These are phyloP conservation scores for Pterocles gutturalis DNA, from an alignment of 2,113 vertebrate genomes.

Conservation along the genomic window DNA sequence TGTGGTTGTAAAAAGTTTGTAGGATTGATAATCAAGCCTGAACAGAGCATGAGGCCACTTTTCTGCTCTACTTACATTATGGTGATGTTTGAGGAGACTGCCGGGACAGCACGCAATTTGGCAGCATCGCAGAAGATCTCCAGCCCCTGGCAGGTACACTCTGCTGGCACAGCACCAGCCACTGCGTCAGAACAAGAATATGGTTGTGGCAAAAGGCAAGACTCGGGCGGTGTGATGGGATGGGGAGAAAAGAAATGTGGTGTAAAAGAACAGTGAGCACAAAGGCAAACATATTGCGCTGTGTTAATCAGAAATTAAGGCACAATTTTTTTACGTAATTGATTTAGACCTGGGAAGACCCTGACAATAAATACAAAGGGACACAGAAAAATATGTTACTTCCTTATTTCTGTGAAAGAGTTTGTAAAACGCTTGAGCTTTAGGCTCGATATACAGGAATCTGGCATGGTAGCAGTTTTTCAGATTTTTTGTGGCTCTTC, in stretches of 20 bases:
- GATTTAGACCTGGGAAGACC: neutral
- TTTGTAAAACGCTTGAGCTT: neutral
- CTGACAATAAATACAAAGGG: neutral
- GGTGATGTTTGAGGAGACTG: slow-evolving; percentile 88
- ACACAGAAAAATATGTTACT: neutral
- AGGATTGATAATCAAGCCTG: neutral
- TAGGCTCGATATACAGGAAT: neutral
- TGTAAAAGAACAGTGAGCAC: neutral
- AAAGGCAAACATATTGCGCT: neutral
- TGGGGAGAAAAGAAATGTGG: neutral
- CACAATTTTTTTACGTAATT: neutral
- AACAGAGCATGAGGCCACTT: neutral
- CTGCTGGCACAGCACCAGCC: slow-evolving; percentile 81
- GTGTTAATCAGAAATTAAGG: neutral
- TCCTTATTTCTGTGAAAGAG: neutral
- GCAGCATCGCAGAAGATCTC: slow-evolving; percentile 88
- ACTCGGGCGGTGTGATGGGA: neutral
- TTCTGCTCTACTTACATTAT: slow-evolving; percentile 87
- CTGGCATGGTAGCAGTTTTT: neutral
- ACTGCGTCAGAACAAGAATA: slow-evolving; percentile 70
- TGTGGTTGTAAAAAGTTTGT: neutral
- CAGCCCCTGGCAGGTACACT: slow-evolving; percentile 86
- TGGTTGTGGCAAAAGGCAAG: neutral
- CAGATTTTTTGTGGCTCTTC: neutral
- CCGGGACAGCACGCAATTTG: slow-evolving; percentile 82